Conservation (phyloP, 2,113 vertebrate species). For the Leptosomus discolor region DNA sequence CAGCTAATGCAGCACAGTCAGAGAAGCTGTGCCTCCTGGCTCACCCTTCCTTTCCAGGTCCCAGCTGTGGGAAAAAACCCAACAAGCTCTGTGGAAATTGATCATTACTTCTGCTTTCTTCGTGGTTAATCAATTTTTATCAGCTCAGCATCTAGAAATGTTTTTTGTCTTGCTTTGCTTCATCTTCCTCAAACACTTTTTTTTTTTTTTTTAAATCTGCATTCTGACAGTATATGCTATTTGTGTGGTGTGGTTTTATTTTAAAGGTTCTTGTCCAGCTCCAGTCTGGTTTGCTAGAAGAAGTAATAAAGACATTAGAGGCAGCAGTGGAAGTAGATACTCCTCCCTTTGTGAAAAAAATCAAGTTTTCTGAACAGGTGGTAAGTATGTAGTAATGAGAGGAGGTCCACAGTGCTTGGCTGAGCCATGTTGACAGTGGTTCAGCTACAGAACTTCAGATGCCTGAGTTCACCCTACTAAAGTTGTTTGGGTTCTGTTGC, state of each 20-base stretch:
- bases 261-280: slow-evolving; percentile 80
- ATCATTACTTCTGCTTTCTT: neutral
- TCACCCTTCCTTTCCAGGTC: neutral
- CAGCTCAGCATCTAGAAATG: neutral
- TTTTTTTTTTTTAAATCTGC: neutral
- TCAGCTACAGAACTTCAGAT: neutral
- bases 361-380: slow-evolving; percentile 83
- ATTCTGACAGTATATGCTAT: neutral
- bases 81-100: neutral
- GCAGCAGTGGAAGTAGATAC: slow-evolving; percentile 50
- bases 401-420: neutral
- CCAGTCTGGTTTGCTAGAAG: slow-evolving; percentile 69
- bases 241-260: neutral
- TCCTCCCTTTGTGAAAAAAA: slow-evolving; percentile 81
- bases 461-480: neutral
- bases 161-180: neutral
- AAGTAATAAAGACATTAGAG: slow-evolving; percentile 73
- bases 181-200: neutral
- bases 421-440: neutral
- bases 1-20: neutral
- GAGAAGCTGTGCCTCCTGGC: neutral
- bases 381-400: slow-evolving; percentile 69
- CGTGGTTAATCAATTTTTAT: neutral
- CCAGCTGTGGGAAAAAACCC: neutral
- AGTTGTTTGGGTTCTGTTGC: neutral